Conservation (phyloP, 2,113 vertebrate species). For the Hippocampus zosterae region DNA sequence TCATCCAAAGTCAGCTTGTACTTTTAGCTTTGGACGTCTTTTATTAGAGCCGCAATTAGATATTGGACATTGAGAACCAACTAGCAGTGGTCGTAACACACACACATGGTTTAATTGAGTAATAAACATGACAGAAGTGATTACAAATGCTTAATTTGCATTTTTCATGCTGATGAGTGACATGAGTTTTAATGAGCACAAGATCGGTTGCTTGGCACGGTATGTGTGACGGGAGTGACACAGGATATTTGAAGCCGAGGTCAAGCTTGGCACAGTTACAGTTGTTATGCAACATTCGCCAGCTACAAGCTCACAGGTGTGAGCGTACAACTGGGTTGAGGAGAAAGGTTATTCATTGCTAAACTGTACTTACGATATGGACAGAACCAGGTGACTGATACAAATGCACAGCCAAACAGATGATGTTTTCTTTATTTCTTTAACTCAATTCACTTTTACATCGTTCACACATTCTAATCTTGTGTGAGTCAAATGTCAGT, state of each 20-base stretch:
- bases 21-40: neutral
- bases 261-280: slow-evolving; percentile 27
- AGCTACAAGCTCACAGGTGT: slow-evolving; percentile 4
- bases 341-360: slow-evolving; percentile 10
- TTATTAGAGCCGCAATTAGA: neutral
- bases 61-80: neutral
- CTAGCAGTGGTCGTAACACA: neutral
- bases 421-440: neutral
- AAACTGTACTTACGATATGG: neutral
- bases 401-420: neutral
- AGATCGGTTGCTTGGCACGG: neutral
- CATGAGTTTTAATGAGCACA: slow-evolving; percentile 4
- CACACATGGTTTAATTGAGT: neutral
- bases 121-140: neutral
- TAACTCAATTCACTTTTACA: neutral
- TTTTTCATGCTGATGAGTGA: slow-evolving; percentile 4
- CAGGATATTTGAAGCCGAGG: slow-evolving; percentile 33
- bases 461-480: neutral
- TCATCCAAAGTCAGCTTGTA: neutral
- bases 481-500: neutral
- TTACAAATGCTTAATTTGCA: neutral
- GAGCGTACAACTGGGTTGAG: neutral
- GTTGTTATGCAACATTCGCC: slow-evolving; percentile 37
- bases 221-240: slow-evolving; percentile 12
- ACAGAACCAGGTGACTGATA: slow-evolving; percentile 22